Percentiles rank a stretch among this genome's conserved stretches.
phyloP scores from a whole-genome alignment of 2,797 vertebrate genomes.

The Botia almorhae region DNA sequence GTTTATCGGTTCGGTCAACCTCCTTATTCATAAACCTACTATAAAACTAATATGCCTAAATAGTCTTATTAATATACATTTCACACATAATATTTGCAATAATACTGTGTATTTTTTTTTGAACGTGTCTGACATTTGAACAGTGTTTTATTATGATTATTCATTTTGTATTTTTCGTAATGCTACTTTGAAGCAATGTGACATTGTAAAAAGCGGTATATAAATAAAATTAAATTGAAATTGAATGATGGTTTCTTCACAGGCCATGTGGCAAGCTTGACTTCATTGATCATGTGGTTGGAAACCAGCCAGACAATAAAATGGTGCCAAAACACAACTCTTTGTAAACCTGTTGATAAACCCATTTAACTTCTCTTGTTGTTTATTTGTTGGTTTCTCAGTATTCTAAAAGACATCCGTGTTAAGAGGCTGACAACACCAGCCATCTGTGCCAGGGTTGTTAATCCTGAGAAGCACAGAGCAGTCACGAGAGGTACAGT shows the following conservation, averaged over 20 bases:
- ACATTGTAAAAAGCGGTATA: too few species aligned
- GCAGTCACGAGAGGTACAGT: neutral
- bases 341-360: neutral
- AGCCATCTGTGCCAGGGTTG: neutral
- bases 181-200: too few species aligned
- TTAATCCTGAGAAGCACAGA: constrained; percentile 6
- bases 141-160: too few species aligned
- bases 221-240: too few species aligned
- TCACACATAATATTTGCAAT: too few species aligned
- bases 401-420: neutral
- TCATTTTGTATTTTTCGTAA: too few species aligned
- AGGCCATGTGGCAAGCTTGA: constrained; percentile 83
- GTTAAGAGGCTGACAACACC: neutral
- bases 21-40: too few species aligned
- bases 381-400: neutral
- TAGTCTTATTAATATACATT: too few species aligned
- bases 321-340: constrained; percentile 80
- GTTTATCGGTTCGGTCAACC: too few species aligned
- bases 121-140: too few species aligned
- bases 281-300: constrained; percentile 93
- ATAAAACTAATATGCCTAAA: too few species aligned
- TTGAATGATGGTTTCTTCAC: constrained; percentile 16
- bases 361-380: neutral
- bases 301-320: constrained; percentile 91
- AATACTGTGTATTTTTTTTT: too few species aligned